These are phyloP conservation scores for Pangasius krempfi DNA, from an alignment of 2,797 vertebrate species.

Conservation along the genomic window DNA sequence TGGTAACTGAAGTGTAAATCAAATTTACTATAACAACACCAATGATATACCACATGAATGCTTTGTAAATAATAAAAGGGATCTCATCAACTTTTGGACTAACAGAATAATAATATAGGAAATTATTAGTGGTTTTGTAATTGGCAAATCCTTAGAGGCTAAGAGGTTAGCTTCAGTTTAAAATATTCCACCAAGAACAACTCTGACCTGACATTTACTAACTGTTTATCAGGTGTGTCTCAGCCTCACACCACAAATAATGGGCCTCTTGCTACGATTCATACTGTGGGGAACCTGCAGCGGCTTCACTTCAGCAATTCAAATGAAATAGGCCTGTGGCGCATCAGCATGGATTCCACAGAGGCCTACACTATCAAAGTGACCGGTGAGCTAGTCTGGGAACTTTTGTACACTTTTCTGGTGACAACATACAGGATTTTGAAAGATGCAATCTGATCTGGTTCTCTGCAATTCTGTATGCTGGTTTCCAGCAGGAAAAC, in stretches of 20 bases:
- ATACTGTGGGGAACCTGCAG: constrained; percentile 70
- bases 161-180: neutral
- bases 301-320: constrained; percentile 63
- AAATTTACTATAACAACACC: neutral
- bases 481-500: neutral
- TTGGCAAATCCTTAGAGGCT: neutral
- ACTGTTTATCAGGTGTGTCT: constrained; percentile 61
- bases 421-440: neutral
- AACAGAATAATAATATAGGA: neutral
- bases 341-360: constrained; percentile 63
- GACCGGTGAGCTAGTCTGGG: constrained; percentile 64
- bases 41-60: neutral
- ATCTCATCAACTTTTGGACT: neutral
- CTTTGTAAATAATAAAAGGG: neutral
- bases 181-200: neutral
- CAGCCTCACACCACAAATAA: constrained; percentile 58
- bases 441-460: neutral
- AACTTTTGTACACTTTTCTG: neutral
- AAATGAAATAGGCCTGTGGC: constrained; percentile 64
- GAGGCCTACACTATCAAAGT: constrained; percentile 72
- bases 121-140: neutral
- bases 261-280: constrained; percentile 68
- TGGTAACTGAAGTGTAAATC: neutral
- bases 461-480: neutral
- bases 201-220: neutral